These are phyloP conservation scores for Drosophila littoralis DNA, from an alignment of 1,140 invertebrate species.

Conservation along the genomic window DNA sequence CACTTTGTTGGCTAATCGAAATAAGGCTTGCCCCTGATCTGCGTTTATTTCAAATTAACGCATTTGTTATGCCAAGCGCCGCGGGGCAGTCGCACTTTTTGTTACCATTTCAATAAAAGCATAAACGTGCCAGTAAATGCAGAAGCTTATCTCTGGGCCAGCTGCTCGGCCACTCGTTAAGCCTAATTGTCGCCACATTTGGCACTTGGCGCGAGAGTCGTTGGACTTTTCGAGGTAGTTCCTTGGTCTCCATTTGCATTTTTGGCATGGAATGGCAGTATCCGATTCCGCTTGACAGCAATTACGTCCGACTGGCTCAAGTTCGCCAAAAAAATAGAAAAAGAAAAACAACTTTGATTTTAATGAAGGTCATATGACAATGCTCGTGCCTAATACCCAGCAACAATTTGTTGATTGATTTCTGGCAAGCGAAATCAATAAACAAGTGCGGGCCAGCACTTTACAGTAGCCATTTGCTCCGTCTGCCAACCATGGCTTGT, in stretches of 20 bases:
- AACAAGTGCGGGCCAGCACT: conserved; percentile 36
- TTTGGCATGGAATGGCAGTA: conserved; percentile 43
- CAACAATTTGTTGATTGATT: conserved; percentile 74
- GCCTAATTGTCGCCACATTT: conserved; percentile 47
- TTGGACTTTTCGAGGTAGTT: conserved; percentile 55
- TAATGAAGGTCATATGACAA: conserved; percentile 64
- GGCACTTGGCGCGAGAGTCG: conserved; percentile 32
- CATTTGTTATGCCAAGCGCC: background rate
- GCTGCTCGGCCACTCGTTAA: conserved; percentile 26
- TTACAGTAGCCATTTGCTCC: conserved; percentile 64
- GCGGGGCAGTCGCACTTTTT: conserved; percentile 1
- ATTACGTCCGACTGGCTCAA: conserved; percentile 74
- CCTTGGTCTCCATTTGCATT: conserved; percentile 43
- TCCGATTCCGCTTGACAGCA: conserved; percentile 62
- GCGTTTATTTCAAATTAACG: conserved; percentile 1
- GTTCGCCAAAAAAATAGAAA: conserved; percentile 72
- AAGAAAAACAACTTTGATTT: conserved; percentile 58
- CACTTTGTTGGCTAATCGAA: conserved; percentile 4
- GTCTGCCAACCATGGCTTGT: conserved; percentile 29
- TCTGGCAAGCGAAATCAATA: conserved; percentile 61
- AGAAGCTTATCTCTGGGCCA: conserved; percentile 44
- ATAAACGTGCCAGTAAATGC: conserved; percentile 41
- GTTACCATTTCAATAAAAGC: conserved; percentile 37
- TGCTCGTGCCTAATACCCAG: conserved; percentile 62
- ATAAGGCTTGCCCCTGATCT: conserved; percentile 6